Evolutionary conservation across 2,888 invertebrate genomes (phyloP).

Genomic region (Elaeidobius kamerunicus): DNA sequence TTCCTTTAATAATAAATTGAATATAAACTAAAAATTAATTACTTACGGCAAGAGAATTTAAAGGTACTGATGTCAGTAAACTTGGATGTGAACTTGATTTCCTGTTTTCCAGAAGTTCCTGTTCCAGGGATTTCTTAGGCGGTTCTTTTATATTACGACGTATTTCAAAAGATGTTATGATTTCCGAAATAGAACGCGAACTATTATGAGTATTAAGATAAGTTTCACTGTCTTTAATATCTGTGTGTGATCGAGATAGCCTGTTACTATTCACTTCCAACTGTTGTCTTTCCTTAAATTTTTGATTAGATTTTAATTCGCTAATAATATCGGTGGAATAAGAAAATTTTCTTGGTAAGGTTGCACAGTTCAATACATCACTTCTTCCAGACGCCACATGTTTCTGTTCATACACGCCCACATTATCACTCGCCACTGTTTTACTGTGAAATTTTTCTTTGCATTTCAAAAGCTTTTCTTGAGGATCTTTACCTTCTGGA

Average conservation of each 20-base stretch:
- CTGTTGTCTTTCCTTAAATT: conserved; percentile 13
- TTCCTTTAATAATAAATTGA: neutral
- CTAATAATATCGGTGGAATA: conserved; percentile 16
- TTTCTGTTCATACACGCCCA: conserved; percentile 2
- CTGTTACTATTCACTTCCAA: conserved; percentile 8
- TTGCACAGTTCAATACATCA: neutral
- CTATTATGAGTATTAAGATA: neutral
- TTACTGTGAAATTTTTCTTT: conserved; percentile 1
- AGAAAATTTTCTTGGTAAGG: conserved; percentile 7
- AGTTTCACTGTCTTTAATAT: conserved; percentile 3
- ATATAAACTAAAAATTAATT: neutral
- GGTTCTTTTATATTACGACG: neutral
- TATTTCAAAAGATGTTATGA: conserved; percentile 14
- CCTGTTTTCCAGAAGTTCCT: conserved; percentile 3
- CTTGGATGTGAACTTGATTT: conserved; percentile 8
- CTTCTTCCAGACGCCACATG: neutral
- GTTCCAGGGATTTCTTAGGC: neutral
- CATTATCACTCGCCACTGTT: conserved; percentile 1
- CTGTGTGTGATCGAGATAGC: conserved; percentile 17
- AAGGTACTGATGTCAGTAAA: conserved; percentile 13
- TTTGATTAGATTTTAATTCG: conserved; percentile 12
- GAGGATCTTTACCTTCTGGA: neutral
- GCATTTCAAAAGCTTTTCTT: neutral
- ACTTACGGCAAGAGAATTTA: conserved; percentile 18
- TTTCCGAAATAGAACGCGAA: conserved; percentile 13